Evolutionary conservation across 2,113 vertebrate genomes (phyloP).

Genomic region (Progne subis): DNA sequence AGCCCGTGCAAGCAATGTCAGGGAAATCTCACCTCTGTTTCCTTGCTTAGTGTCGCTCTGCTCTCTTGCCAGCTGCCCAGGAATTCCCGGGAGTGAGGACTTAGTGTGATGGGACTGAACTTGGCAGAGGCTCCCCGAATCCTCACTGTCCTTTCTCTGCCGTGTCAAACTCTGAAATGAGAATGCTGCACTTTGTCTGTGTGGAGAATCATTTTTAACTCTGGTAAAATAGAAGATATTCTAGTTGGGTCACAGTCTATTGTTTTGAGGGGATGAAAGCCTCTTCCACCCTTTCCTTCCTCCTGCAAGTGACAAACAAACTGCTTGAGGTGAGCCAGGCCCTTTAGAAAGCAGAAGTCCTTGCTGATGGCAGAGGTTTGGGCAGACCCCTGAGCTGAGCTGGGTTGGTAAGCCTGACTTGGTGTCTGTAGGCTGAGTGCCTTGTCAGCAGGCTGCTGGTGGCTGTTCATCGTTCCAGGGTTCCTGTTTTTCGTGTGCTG

Average conservation of each 20-base stretch:
- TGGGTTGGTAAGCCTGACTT: background rate
- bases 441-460: background rate
- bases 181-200: background rate
- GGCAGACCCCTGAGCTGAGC: background rate
- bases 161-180: background rate
- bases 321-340: background rate
- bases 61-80: background rate
- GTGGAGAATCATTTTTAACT: background rate
- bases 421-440: background rate
- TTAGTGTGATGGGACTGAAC: background rate
- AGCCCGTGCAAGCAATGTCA: background rate
- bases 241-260: background rate
- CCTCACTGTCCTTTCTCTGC: background rate
- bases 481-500: background rate
- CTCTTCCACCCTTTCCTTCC: slow-evolving; percentile 44
- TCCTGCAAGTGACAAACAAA: background rate
- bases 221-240: background rate
- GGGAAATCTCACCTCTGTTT: background rate
- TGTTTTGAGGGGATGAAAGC: background rate
- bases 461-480: background rate
- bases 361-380: background rate
- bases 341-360: background rate
- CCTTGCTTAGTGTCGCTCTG: background rate
- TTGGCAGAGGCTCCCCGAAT: background rate
- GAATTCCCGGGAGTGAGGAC: background rate